Percentiles rank a stretch among this genome's conserved stretches.
Conservation (phyloP, 2,113 vertebrate species). For the Pavo muticus region DNA sequence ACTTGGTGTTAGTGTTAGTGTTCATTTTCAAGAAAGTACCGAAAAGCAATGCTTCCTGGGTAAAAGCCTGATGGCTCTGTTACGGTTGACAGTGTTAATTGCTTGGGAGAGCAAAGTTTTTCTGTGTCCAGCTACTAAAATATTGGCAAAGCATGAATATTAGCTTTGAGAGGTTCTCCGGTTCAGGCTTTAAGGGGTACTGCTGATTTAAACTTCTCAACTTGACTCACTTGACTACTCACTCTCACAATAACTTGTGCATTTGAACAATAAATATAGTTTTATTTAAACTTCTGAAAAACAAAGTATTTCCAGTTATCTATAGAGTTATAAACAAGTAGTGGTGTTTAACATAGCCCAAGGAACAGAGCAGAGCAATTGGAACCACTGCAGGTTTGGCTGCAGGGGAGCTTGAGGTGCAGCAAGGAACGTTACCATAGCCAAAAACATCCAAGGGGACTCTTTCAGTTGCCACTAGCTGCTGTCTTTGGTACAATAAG, state of each 20-base stretch:
- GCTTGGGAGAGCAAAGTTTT: neutral
- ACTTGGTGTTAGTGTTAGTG: neutral
- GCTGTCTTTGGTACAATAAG: neutral
- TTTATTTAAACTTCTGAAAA: neutral
- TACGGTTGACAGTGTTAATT: neutral
- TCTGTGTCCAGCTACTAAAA: neutral
- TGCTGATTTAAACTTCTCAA: neutral
- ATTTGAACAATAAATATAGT: neutral
- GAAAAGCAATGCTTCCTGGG: neutral
- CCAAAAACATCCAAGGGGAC: neutral
- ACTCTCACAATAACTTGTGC: neutral
- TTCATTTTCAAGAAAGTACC: neutral
- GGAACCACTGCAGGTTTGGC: fast-evolving
- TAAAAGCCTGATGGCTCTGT: neutral
- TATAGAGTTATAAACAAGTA: neutral
- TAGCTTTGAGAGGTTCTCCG: neutral
- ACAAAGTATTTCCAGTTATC: neutral
- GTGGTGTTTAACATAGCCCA: too few relatives aligned
- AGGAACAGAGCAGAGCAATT: neutral
- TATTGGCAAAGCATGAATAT: neutral
- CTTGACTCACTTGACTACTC: neutral
- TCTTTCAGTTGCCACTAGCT: neutral
- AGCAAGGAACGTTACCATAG: neutral
- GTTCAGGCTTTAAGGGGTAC: neutral
- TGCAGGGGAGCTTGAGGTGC: neutral